phyloP scores from a whole-genome alignment of 2,888 invertebrate species.

The Drosophila mettleri region DNA sequence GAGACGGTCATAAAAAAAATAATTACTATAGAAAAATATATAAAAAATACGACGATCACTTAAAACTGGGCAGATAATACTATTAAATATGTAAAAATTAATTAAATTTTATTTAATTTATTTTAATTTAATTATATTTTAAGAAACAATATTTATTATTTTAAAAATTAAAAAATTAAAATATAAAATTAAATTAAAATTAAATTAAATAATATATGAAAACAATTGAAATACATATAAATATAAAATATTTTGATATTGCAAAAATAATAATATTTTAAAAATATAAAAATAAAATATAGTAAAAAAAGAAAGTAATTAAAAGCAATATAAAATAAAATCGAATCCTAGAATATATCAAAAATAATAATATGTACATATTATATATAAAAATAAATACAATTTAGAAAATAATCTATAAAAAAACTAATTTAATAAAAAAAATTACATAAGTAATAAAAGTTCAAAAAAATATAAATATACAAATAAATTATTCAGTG shows the following conservation, averaged over 20 bases:
- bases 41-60: background rate
- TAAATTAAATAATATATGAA: background rate
- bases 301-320: background rate
- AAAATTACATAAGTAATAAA: too few species aligned
- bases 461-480: too few species aligned
- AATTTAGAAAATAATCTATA: background rate
- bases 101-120: too few species aligned
- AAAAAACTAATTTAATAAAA: too few species aligned
- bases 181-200: too few species aligned
- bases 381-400: too few species aligned
- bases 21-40: conserved; percentile 7
- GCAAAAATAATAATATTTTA: too few species aligned
- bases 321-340: background rate
- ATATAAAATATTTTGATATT: too few species aligned
- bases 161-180: background rate
- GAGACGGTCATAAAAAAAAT: conserved; percentile 41
- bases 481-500: too few species aligned
- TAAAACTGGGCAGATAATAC: background rate
- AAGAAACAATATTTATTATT: background rate
- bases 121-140: too few species aligned
- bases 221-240: background rate
- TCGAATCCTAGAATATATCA: background rate
- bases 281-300: too few species aligned
- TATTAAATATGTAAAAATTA: background rate
- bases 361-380: too few species aligned